These are phyloP conservation scores for Hartigia nigra DNA, from an alignment of 2,888 invertebrate species.

Conservation along the genomic window DNA sequence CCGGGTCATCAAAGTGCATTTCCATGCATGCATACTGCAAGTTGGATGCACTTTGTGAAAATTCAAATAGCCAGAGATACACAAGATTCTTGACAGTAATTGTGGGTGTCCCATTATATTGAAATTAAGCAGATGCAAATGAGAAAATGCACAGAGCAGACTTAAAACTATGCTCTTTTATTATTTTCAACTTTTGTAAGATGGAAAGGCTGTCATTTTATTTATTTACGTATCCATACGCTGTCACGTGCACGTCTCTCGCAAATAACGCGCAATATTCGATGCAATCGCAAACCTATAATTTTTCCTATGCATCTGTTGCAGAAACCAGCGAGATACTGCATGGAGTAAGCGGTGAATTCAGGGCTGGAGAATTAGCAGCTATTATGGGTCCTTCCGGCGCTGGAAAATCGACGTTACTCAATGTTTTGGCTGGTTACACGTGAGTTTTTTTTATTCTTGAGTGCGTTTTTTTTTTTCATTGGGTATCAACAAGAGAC, in stretches of 20 bases:
- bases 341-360: conserved; percentile 68
- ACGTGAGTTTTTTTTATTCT: conserved; percentile 73
- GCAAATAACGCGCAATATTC: background rate
- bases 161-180: background rate
- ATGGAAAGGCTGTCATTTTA: background rate
- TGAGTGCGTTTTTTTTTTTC: background rate
- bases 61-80: background rate
- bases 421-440: conserved; percentile 91
- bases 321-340: conserved; percentile 73
- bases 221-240: background rate
- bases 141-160: background rate
- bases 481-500: background rate
- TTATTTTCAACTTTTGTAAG: background rate
- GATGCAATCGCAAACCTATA: background rate
- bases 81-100: background rate
- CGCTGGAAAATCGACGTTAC: conserved; percentile 86
- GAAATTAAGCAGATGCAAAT: background rate
- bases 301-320: conserved; percentile 36
- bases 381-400: conserved; percentile 79
- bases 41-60: too few species aligned
- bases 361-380: conserved; percentile 73
- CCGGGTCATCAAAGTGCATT: background rate
- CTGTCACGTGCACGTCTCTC: too few species aligned
- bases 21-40: background rate
- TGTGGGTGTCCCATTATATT: background rate